A percentile compares a stretch with the other conserved stretches of the same genome.
Evolutionary conservation across 2,113 vertebrate genomes (phyloP).

Genomic region (Atherinomorus stipes): DNA sequence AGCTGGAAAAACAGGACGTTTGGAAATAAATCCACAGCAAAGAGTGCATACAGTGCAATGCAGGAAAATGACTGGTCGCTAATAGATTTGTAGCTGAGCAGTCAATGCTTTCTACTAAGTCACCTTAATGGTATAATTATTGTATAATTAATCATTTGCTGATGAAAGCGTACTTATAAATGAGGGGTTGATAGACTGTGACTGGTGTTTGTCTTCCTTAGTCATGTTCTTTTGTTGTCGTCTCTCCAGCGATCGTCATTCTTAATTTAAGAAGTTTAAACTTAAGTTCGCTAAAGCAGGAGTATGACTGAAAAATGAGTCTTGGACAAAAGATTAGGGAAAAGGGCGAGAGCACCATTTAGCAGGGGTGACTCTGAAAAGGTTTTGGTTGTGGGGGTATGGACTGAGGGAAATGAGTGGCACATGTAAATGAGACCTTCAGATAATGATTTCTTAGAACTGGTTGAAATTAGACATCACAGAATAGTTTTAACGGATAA

Average conservation of each 20-base stretch:
- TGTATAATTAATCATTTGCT: not conserved
- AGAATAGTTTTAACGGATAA: too few relatives aligned
- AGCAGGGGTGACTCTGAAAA: too few relatives aligned
- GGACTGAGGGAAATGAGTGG: too few relatives aligned
- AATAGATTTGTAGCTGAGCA: not conserved
- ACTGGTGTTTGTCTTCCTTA: not conserved
- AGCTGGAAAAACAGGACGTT: slow-evolving; percentile 12
- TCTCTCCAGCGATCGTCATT: not conserved
- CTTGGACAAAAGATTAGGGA: not conserved
- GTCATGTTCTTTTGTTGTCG: not conserved
- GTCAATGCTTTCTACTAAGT: not conserved
- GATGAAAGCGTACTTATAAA: not conserved
- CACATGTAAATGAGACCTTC: too few relatives aligned
- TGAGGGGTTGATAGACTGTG: too few relatives aligned
- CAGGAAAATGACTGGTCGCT: slow-evolving; percentile 1
- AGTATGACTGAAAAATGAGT: not conserved
- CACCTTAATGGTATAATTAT: not conserved
- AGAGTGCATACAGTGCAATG: not conserved
- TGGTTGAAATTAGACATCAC: too few relatives aligned
- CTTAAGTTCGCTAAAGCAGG: not conserved
- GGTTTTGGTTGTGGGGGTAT: too few relatives aligned
- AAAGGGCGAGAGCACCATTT: too few relatives aligned
- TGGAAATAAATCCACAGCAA: slow-evolving; percentile 13
- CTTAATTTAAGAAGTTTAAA: too few relatives aligned
- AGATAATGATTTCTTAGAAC: too few relatives aligned